These are phyloP conservation scores for Aphidoletes aphidimyza DNA, from an alignment of 2,888 invertebrate species.

Conservation along the genomic window DNA sequence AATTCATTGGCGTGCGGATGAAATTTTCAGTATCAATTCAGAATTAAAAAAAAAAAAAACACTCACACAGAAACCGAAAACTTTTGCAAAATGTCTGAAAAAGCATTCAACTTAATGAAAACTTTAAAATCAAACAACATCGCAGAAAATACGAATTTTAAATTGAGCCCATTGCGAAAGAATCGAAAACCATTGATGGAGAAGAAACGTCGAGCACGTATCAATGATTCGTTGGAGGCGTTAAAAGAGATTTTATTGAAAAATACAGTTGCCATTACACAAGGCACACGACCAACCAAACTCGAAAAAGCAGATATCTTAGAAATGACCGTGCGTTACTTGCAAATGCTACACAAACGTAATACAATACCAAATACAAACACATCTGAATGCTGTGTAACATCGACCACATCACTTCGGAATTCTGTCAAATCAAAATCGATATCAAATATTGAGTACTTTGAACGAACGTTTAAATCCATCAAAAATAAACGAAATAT, in stretches of 20 bases:
- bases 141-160: background rate
- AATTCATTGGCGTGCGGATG: too few relatives aligned
- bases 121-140: background rate
- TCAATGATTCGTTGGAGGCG: constrained; percentile 69
- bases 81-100: background rate
- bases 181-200: constrained; percentile 70
- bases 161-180: constrained; percentile 56
- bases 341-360: constrained; percentile 68
- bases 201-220: constrained; percentile 68
- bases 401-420: constrained; percentile 56
- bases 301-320: constrained; percentile 75
- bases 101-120: constrained; percentile 49
- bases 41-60: background rate
- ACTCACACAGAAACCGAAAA: background rate
- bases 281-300: constrained; percentile 68
- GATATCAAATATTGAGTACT: constrained; percentile 23
- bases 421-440: background rate
- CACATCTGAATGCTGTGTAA: constrained; percentile 54
- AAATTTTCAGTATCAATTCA: too few relatives aligned
- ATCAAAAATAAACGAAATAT: background rate
- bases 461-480: constrained; percentile 35
- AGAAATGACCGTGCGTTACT: constrained; percentile 72
- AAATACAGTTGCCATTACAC: constrained; percentile 63
- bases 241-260: constrained; percentile 68
- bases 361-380: constrained; percentile 57